Percentiles rank a stretch among this genome's conserved stretches.
These are phyloP conservation scores for Scopus umbretta DNA, from an alignment of 2,113 vertebrate genomes.

Conservation along the genomic window DNA sequence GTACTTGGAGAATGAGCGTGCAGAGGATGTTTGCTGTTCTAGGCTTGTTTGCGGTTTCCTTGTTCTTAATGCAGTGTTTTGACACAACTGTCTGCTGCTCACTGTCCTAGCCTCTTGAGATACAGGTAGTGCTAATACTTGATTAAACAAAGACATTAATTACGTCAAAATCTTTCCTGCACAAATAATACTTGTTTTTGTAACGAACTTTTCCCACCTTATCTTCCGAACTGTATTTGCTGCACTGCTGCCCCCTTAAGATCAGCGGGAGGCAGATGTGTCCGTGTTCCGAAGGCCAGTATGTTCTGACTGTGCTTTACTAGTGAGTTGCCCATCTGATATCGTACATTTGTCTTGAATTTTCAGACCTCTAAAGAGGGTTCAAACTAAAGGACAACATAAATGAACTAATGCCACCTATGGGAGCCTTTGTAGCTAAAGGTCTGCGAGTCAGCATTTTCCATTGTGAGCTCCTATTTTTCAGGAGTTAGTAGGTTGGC, in stretches of 20 bases:
- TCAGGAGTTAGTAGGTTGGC: constrained; percentile 54
- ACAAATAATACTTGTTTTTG: background rate
- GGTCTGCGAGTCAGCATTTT: constrained; percentile 39
- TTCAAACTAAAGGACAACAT: background rate
- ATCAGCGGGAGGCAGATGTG: background rate
- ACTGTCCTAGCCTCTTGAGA: background rate
- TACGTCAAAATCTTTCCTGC: background rate
- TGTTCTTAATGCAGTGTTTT: background rate
- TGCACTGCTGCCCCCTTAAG: background rate
- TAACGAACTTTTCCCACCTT: background rate
- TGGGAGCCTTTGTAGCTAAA: constrained; percentile 61
- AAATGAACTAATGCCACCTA: background rate
- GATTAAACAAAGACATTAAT: background rate
- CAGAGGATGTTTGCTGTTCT: background rate
- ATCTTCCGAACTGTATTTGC: background rate
- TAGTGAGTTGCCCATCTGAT: background rate
- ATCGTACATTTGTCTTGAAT: background rate
- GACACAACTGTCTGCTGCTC: background rate
- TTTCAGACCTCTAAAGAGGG: background rate
- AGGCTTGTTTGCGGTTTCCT: background rate
- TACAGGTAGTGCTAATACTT: background rate
- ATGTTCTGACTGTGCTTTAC: background rate
- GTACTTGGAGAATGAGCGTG: background rate
- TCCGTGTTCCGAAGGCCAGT: background rate
- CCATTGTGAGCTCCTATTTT: constrained; percentile 58